Conservation (phyloP, 2,113 vertebrate genomes). For the Toxotes jaculatrix region DNA sequence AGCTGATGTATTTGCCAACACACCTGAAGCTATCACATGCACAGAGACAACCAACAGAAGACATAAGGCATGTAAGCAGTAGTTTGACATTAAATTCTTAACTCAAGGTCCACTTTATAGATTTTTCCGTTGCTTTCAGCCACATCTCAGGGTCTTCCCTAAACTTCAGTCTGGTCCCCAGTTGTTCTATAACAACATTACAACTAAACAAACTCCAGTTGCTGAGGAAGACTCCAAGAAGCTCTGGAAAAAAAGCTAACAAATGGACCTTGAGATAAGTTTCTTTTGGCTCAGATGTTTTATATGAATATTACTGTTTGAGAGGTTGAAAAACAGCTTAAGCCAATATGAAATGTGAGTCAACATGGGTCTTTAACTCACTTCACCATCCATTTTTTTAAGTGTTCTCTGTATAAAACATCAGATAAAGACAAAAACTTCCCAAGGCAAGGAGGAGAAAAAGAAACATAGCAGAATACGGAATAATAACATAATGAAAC, state of each 20-base stretch:
- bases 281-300: neutral
- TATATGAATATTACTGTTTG: neutral
- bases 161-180: neutral
- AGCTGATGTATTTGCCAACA: slow-evolving; percentile 21
- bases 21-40: neutral
- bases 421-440: slow-evolving; percentile 27
- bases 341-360: neutral
- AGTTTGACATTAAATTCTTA: neutral
- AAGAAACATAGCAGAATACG: neutral
- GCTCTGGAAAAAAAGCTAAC: neutral
- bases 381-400: neutral
- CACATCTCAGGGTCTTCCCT: neutral
- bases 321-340: neutral
- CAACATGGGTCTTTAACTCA: neutral
- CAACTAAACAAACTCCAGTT: neutral
- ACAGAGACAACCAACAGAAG: neutral
- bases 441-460: slow-evolving; percentile 4
- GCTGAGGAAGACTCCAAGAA: neutral
- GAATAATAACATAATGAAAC: slow-evolving; percentile 38
- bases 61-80: neutral
- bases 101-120: neutral
- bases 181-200: neutral
- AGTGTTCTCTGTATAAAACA: slow-evolving; percentile 5
- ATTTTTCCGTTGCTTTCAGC: neutral
- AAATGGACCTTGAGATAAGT: neutral